phyloP scores from a whole-genome alignment of 2,888 invertebrate species.

The Drepanosiphum platanoidis region DNA sequence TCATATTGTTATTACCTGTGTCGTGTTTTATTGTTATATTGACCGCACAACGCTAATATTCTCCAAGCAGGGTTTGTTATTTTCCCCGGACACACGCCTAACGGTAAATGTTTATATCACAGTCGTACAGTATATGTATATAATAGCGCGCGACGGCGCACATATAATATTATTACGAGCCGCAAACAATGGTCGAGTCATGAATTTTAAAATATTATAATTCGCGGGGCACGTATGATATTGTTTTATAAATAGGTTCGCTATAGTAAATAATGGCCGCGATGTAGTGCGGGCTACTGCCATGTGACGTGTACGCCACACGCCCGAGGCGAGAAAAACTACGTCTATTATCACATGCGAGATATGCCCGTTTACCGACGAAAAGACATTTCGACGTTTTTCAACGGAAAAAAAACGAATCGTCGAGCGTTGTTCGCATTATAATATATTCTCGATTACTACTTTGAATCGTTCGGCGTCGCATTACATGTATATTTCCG shows the following conservation, averaged over 20 bases:
- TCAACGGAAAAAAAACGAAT: too few relatives aligned
- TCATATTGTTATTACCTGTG: too few relatives aligned
- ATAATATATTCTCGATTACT: too few relatives aligned
- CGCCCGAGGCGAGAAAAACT: not conserved
- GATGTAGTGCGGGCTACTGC: too few relatives aligned
- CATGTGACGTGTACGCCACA: not conserved
- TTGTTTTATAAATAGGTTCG: not conserved
- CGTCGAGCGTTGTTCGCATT: too few relatives aligned
- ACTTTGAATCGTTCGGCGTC: too few relatives aligned
- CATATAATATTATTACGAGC: conserved; percentile 16
- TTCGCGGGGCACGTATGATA: not conserved
- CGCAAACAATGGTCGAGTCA: conserved; percentile 36
- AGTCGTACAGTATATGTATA: not conserved
- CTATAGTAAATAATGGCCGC: too few relatives aligned
- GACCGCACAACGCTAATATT: not conserved
- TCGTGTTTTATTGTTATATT: not conserved
- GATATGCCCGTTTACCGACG: not conserved
- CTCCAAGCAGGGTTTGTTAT: not conserved
- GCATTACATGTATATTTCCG: too few relatives aligned
- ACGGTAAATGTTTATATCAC: conserved; percentile 20
- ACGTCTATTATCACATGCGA: not conserved
- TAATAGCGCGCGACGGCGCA: not conserved
- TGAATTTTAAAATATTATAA: conserved; percentile 46
- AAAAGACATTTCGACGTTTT: not conserved
- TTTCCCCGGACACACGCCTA: not conserved